A percentile compares a stretch with the other conserved stretches of the same genome.
Evolutionary conservation across 2,113 vertebrate genomes (phyloP).

Genomic region (Psephotus haematonotus): DNA sequence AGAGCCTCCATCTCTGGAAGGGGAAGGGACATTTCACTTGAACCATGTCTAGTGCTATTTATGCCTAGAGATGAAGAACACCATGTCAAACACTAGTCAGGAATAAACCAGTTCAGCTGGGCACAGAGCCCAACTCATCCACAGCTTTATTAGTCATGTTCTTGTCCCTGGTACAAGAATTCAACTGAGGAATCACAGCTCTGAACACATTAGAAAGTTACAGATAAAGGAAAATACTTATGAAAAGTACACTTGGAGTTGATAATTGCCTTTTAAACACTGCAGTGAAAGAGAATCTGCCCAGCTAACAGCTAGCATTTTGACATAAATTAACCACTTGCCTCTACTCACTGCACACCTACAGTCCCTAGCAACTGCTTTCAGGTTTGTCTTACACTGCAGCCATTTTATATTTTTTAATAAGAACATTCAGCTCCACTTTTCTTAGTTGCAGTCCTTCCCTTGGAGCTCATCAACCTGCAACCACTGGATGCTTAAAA

Average conservation of each 20-base stretch:
- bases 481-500: background rate
- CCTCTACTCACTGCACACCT: background rate
- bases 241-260: background rate
- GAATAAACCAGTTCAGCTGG: background rate
- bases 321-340: background rate
- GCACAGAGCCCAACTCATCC: background rate
- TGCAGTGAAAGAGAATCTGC: background rate
- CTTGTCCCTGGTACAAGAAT: background rate
- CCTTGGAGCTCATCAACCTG: background rate
- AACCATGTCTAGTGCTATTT: rapidly evolving
- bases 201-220: background rate
- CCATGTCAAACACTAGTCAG: background rate
- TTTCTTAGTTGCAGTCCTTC: background rate
- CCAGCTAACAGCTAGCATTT: background rate
- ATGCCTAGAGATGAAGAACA: background rate
- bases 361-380: background rate
- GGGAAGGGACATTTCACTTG: background rate
- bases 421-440: background rate
- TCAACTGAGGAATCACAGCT: background rate
- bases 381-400: background rate
- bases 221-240: background rate
- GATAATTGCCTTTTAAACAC: background rate
- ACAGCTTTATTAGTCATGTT: background rate
- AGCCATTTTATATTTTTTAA: background rate
- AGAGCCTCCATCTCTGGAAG: background rate